Evolutionary conservation across 2,888 invertebrate species (phyloP).

Genomic region (Trissolcus brochymenae): DNA sequence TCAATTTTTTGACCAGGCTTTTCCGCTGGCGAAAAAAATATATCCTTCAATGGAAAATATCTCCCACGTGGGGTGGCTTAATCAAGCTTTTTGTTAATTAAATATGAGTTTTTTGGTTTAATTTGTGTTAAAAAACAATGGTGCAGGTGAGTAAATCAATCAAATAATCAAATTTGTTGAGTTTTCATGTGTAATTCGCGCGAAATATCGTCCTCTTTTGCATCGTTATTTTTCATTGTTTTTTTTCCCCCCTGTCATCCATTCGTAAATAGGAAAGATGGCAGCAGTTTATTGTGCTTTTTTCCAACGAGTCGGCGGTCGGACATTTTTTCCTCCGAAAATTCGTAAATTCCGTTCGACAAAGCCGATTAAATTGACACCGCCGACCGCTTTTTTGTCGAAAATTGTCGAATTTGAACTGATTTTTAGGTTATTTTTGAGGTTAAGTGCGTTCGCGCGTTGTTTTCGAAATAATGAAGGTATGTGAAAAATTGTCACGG

Average conservation of each 20-base stretch:
- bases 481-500: slow-evolving; percentile 57
- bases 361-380: slow-evolving; percentile 36
- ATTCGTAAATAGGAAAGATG: slow-evolving; percentile 77
- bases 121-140: slow-evolving; percentile 73
- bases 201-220: slow-evolving; percentile 47
- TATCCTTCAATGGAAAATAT: slow-evolving; percentile 75
- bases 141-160: slow-evolving; percentile 73
- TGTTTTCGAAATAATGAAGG: slow-evolving; percentile 60
- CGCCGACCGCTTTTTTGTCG: slow-evolving; percentile 32
- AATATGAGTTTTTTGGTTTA: slow-evolving; percentile 75
- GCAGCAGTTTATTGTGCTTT: slow-evolving; percentile 76
- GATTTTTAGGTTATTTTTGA: slow-evolving; percentile 57
- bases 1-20: slow-evolving; percentile 72
- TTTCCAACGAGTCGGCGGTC: slow-evolving; percentile 69
- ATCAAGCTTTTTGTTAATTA: slow-evolving; percentile 75
- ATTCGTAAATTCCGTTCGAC: slow-evolving; percentile 51
- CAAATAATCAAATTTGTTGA: slow-evolving; percentile 55
- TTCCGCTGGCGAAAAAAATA: slow-evolving; percentile 73
- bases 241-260: slow-evolving; percentile 74
- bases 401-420: slow-evolving; percentile 47
- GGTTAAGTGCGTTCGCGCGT: slow-evolving; percentile 60
- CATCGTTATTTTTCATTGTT: slow-evolving; percentile 73
- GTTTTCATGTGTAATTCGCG: slow-evolving; percentile 45
- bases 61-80: slow-evolving; percentile 76
- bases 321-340: slow-evolving; percentile 71